Evolutionary conservation across 1,140 invertebrate species (phyloP), one percentile per base, ranked within the genome.

Genomic region (Aricia agestis): DNA sequence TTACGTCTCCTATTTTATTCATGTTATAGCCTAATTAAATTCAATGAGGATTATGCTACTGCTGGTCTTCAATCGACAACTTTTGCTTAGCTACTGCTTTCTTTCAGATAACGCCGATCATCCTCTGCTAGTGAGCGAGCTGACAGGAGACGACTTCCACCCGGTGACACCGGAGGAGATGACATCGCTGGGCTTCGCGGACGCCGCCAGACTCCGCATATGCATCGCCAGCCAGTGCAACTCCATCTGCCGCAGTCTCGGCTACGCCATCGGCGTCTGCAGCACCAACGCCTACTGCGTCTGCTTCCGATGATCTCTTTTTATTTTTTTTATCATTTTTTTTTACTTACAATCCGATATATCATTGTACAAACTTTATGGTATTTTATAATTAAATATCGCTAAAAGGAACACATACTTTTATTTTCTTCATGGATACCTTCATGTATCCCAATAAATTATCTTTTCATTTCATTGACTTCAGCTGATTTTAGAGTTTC

Each of bases 151-250:
- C 6, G 58, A 18, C 18, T 7, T 59, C 6, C 58, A 59, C 58
- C n/a, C 18, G 18, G n/a, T 59, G 58, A 59, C 58, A 7, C 58
- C 58, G 58, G 58, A 59, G 17, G 58, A 59, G 58, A 59, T 59
- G 58, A 15, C 45, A 0, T 5, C 45, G 9, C 45, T 52, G 45
- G 45, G 45, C 45, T 52, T 13, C 13, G 36, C 36, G 5, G 36
- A 36, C 36, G 52, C 9, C 11, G 66, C 36, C 17, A 67, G 31
- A 42, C 69, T 45, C 68, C 57, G 32, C 41, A 67, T 75, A 19
- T 75, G 74, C 66, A 75, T 69, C 15, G 71, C 74, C 11, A 42
- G 61, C 25, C 69, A 68, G 71, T 75, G 74, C 32, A 58, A 52
- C 57, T 17, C 10, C 42, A 69, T 72, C 36, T 75, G 74, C 66